Evolutionary conservation across 2,797 vertebrate genomes (phyloP).

Genomic region (Pangasius krempfi): DNA sequence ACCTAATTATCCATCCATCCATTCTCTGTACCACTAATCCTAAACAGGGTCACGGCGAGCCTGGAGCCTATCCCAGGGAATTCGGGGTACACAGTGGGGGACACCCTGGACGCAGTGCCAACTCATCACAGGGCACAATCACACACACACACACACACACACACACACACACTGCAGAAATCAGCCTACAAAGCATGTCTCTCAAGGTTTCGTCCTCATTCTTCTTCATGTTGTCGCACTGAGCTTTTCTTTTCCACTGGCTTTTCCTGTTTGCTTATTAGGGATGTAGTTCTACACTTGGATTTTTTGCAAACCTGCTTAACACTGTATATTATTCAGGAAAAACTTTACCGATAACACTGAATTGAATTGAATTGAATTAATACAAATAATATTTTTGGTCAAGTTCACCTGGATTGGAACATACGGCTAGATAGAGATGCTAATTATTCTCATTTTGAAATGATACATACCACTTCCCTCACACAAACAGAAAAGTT

Average conservation of each 20-base stretch:
- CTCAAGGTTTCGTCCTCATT: background rate
- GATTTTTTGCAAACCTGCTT: background rate
- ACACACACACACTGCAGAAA: too few relatives aligned
- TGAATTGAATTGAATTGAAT: background rate
- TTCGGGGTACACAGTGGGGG: too few relatives aligned
- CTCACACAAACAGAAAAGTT: background rate
- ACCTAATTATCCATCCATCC: background rate
- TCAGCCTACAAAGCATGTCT: too few relatives aligned
- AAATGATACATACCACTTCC: background rate
- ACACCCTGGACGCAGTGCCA: too few relatives aligned
- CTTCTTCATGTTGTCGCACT: background rate
- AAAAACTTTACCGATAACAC: too few relatives aligned
- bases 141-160: too few relatives aligned
- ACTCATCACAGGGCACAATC: too few relatives aligned
- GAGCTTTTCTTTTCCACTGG: background rate
- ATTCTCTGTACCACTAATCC: too few relatives aligned
- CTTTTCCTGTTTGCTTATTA: background rate
- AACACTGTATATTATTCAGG: background rate
- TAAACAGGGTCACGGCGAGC: too few relatives aligned
- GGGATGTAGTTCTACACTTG: background rate
- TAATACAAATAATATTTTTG: background rate
- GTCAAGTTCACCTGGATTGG: background rate
- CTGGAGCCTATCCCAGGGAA: too few relatives aligned
- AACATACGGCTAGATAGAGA: too few relatives aligned
- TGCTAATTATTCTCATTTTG: background rate